Evolutionary conservation across 2,113 vertebrate genomes (phyloP), one percentile per base, ranked within the genome.

Genomic region (Todiramphus chloris): DNA sequence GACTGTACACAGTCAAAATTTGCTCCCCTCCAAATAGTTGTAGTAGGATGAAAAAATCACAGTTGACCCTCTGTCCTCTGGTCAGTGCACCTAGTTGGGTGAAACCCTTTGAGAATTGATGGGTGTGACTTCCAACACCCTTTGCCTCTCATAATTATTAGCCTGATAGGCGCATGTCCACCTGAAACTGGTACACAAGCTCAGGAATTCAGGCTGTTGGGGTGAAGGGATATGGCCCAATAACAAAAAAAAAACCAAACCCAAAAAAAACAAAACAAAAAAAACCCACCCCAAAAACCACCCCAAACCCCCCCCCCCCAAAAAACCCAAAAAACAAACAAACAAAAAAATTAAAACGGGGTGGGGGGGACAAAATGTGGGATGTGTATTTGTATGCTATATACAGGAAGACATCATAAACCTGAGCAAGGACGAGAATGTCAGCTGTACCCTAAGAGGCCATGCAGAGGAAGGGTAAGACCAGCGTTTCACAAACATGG

Each of bases 81-180:
- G 35, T 31, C 50, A 83, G 30, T 9, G 48, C 16, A 58, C 13
- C 9, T 5, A 31, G 4, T 0, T 23, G 37, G 5, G 39, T 44
- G 41, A 77, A 81, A 77, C 5, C 8, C 16, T 37, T 15, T 16
- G 33, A 80, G 39, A 74, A 66, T 83, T 55, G 48, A 13, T 3
- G 3, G 5, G 9, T 35, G 7, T 23, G 12, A 66, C 8, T 59
- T 25, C 18, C 9, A 58, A 14, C 13, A 46, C 8, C 13, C 43
- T 41, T 58, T 0, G 0, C 12, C 63, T 30, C 19, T 0, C 5
- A 19, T 23, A 66, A 59, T 18, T 53, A 4, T 3, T 7, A 31
- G 31, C 14, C 17, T 59, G 19, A 6, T 13, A 64, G 41, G 7
- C 23, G 37, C 13, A 69, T 12, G 33, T 87, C 14, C 13, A 44